Evolutionary conservation across 2,888 invertebrate genomes (phyloP), one percentile per base, ranked within the genome.

Genomic region (Sphaerophoria rueppellii): DNA sequence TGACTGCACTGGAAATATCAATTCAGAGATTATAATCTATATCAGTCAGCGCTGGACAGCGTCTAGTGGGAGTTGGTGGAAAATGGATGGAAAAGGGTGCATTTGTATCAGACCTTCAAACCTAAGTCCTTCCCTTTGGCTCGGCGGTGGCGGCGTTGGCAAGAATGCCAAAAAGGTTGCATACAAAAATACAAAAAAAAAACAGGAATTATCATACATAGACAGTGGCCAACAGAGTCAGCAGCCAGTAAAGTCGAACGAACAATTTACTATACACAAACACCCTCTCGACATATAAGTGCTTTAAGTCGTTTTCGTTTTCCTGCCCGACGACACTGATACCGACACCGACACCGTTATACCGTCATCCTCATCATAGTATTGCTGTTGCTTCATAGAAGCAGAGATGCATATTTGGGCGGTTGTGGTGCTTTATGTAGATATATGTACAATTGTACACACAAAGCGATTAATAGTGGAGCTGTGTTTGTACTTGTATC

Each of bases 21-120:
- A 76, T 85, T 54, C 72, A 65, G 76, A 85, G 85, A 81, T 85
- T 81, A 85, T 81, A 85, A 85, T 85, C 81, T 50, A 63, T 63
- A 50, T 81, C 60, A 60, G 67, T 73, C 82, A 82, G 61, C 58
- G 37, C 24, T 40, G 46, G n/a, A 24, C 35, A 50, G 58, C 14
- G 54, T 52, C 16, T 50, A 52, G 11, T 9, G 9, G 9, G 9
- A 43, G 50, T 48, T 43, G 61, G 70, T 70, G 58, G 67, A n/a
- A n/a, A n/a, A n/a, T 52, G 65, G 65, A n/a, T 24, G 24, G 24
- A n/a, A n/a, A n/a, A 2, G 24, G 24, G 1, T 24, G 24, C 24
- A 24, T 24, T 35, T 52, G 37, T 37, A 50, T 52, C 65, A 50
- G 40, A 54, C 57, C 70, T 37, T 34, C 46, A 14, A 50, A 40